phyloP scores from a whole-genome alignment of 2,113 vertebrate species.

The Podarcis muralis region DNA sequence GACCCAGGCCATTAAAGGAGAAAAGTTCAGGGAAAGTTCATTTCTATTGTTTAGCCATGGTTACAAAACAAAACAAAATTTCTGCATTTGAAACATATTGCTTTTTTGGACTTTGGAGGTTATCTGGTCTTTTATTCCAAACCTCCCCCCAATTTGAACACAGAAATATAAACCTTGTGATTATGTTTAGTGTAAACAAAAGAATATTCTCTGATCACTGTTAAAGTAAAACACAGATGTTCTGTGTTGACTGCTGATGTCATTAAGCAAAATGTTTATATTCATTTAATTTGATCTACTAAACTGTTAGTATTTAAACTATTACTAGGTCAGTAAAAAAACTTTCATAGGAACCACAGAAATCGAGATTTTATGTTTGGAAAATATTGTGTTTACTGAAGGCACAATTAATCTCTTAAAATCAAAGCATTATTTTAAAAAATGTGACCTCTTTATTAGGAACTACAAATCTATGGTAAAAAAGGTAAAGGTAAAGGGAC shows the following conservation, averaged over 20 bases:
- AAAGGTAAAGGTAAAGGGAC: too few species aligned
- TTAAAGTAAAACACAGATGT: slow-evolving; percentile 72
- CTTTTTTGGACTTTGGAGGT: slow-evolving; percentile 77
- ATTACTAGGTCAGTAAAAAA: slow-evolving; percentile 65
- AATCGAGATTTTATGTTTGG: slow-evolving; percentile 54
- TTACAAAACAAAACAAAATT: slow-evolving; percentile 85
- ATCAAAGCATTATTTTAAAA: slow-evolving; percentile 59
- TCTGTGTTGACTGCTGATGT: slow-evolving; percentile 69
- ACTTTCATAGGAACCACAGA: slow-evolving; percentile 38
- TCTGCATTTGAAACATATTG: slow-evolving; percentile 87
- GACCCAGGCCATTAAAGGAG: slow-evolving; percentile 93
- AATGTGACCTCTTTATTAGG: slow-evolving; percentile 26
- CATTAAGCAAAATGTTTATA: slow-evolving; percentile 72
- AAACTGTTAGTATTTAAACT: slow-evolving; percentile 68
- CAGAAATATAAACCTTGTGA: slow-evolving; percentile 80
- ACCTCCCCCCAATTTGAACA: slow-evolving; percentile 79
- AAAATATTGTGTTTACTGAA: slow-evolving; percentile 60
- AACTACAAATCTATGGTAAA: not conserved
- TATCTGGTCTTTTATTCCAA: slow-evolving; percentile 77
- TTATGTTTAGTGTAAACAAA: slow-evolving; percentile 80
- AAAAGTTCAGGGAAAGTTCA: slow-evolving; percentile 99
- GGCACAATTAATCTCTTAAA: slow-evolving; percentile 57
- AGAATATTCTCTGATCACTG: slow-evolving; percentile 75
- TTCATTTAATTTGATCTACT: slow-evolving; percentile 73
- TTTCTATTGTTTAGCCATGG: slow-evolving; percentile 93